These are phyloP conservation scores for Tachuris rubrigastra DNA, from an alignment of 2,113 vertebrate genomes.

Conservation along the genomic window DNA sequence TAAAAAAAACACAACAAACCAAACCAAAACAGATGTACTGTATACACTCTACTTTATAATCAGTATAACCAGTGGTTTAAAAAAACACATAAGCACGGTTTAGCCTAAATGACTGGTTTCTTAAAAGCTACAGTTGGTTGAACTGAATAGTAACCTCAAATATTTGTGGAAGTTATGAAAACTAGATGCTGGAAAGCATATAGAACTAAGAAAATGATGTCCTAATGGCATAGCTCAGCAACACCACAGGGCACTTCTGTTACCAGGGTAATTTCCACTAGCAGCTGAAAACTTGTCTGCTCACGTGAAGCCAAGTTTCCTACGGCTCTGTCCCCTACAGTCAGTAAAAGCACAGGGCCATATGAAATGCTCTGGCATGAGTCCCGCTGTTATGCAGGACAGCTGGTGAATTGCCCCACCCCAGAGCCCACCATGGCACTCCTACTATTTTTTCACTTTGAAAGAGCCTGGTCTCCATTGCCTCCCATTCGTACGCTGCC, in stretches of 20 bases:
- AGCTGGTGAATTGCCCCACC: background rate
- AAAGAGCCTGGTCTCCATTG: background rate
- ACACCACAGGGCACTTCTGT: background rate
- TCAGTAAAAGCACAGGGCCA: background rate
- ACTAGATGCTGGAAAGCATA: background rate
- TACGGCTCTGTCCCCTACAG: background rate
- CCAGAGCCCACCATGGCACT: background rate
- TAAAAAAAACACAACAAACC: background rate
- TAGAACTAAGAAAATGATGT: background rate
- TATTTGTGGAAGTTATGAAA: background rate
- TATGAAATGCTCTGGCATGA: background rate
- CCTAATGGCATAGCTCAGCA: background rate
- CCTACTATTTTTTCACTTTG: background rate
- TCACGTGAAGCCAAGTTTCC: background rate
- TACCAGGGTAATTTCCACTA: background rate
- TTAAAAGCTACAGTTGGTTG: background rate
- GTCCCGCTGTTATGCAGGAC: background rate
- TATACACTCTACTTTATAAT: background rate
- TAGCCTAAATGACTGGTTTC: background rate
- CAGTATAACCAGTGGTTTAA: background rate
- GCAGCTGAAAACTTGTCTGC: background rate
- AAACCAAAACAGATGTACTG: background rate
- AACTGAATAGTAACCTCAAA: background rate
- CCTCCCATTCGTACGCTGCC: background rate
- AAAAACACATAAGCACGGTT: background rate